Percentiles rank a stretch among this genome's conserved stretches.
phyloP scores from a whole-genome alignment of 2,888 invertebrate genomes.

The Dolichomitus sp. region DNA sequence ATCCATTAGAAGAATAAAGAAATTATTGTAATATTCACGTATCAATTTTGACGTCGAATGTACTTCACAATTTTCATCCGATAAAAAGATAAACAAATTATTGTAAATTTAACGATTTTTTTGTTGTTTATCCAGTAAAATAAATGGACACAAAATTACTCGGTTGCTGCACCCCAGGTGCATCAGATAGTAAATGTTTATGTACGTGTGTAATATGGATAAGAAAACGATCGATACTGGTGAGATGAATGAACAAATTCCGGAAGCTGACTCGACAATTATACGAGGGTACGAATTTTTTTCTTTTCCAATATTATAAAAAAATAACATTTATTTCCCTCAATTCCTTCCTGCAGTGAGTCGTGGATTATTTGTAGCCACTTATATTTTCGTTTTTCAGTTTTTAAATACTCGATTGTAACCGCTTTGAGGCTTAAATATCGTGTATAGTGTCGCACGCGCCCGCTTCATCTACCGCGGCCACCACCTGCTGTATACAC shows the following conservation, averaged over 20 bases:
- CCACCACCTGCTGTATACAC: conserved; percentile 81
- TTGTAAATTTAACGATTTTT: neutral
- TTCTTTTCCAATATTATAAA: neutral
- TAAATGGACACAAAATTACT: neutral
- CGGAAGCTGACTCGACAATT: neutral
- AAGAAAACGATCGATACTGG: neutral
- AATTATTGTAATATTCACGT: neutral
- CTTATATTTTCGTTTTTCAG: neutral
- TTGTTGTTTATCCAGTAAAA: neutral
- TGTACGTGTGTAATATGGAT: neutral
- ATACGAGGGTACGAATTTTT: neutral
- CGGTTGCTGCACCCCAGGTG: neutral
- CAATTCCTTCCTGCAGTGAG: neutral
- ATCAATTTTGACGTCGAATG: neutral
- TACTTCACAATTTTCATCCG: neutral
- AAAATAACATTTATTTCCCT: neutral
- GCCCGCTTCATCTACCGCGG: conserved; percentile 74
- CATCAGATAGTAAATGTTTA: neutral
- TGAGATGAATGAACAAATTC: neutral
- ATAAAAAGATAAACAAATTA: neutral
- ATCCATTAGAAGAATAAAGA: conserved; percentile 39
- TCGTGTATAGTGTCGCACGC: conserved; percentile 62
- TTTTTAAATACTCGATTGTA: conserved; percentile 15
- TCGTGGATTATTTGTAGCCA: neutral
- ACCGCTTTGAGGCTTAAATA: conserved; percentile 5